These are phyloP conservation scores for Lysandra coridon DNA, from an alignment of 2,888 invertebrate species.

Conservation along the genomic window DNA sequence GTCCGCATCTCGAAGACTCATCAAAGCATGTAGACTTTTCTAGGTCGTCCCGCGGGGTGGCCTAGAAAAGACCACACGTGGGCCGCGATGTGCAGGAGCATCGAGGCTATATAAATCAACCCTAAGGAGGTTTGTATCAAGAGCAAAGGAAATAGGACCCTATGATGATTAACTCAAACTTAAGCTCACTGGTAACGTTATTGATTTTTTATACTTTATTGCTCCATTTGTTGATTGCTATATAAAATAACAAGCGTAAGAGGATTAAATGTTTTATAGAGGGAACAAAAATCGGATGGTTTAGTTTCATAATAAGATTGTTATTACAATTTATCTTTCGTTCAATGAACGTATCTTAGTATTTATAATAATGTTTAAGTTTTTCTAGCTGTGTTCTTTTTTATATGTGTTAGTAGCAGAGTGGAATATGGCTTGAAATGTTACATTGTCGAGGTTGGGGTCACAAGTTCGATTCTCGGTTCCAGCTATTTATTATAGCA, in stretches of 20 bases:
- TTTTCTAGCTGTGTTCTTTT: too few species aligned
- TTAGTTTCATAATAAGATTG: neutral
- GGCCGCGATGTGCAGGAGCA: too few species aligned
- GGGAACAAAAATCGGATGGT: neutral
- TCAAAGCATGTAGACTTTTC: too few species aligned
- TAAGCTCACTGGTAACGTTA: neutral
- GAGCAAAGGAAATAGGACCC: neutral
- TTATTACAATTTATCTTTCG: neutral
- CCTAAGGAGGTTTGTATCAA: neutral
- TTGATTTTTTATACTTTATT: conserved; percentile 6
- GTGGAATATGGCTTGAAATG: too few species aligned
- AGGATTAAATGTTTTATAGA: neutral
- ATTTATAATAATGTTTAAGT: too few species aligned
- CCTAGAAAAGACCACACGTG: too few species aligned
- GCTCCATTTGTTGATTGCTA: neutral
- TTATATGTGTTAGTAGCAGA: too few species aligned
- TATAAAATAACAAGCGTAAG: conserved; percentile 24
- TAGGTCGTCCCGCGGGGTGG: too few species aligned
- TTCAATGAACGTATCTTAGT: neutral
- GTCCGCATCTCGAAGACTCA: too few species aligned
- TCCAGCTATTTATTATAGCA: neutral
- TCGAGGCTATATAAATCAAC: too few species aligned
- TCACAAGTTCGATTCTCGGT: too few species aligned
- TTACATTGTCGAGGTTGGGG: too few species aligned
- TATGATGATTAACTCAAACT: neutral